Evolutionary conservation across 2,797 vertebrate genomes (phyloP).

Genomic region (Tamandua tetradactyla): DNA sequence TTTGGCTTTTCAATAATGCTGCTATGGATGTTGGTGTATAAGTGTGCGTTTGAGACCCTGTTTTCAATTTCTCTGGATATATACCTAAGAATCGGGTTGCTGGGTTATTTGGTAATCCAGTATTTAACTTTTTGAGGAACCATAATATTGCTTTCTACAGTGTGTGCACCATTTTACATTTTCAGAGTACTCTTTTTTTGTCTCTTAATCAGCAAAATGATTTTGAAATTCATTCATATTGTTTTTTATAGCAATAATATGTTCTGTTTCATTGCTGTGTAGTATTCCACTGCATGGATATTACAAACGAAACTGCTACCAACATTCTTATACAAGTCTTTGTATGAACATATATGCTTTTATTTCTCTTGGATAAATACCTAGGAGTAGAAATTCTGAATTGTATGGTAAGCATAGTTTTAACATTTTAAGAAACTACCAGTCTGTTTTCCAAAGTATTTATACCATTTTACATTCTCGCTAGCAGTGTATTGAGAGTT

Average conservation of each 20-base stretch:
- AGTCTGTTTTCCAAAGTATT: not conserved
- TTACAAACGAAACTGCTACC: not conserved
- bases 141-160: too few species aligned
- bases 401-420: not conserved
- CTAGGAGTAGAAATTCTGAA: not conserved
- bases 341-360: not conserved
- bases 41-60: too few species aligned
- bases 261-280: not conserved
- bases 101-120: too few species aligned
- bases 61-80: too few species aligned
- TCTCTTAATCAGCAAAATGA: not conserved
- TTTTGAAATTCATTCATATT: slow-evolving; percentile 10
- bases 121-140: too few species aligned
- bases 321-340: not conserved
- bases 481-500: not conserved
- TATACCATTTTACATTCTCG: not conserved
- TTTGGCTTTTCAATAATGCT: too few species aligned
- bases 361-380: not conserved
- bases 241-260: not conserved
- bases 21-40: too few species aligned
- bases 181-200: not conserved
- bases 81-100: too few species aligned
- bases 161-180: too few species aligned
- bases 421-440: not conserved
- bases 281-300: not conserved